phyloP scores from a whole-genome alignment of 1,140 invertebrate genomes.

The Choristoneura fumiferana region DNA sequence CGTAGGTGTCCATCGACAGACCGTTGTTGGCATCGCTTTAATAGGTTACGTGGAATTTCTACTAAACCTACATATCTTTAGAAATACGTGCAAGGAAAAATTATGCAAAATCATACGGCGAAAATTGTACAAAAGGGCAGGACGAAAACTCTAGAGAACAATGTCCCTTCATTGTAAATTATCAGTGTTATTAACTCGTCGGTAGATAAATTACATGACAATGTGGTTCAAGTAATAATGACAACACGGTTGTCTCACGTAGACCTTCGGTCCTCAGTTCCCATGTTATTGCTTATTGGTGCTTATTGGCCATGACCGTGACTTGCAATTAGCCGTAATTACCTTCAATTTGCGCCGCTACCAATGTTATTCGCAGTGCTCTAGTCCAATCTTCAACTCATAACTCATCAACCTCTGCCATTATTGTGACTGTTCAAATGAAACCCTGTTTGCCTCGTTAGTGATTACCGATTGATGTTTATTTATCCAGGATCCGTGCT shows the following conservation, averaged over 20 bases:
- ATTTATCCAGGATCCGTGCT: slow-evolving; percentile 17
- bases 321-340: slow-evolving; percentile 74
- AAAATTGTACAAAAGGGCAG: too few relatives aligned
- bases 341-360: slow-evolving; percentile 69
- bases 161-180: too few relatives aligned
- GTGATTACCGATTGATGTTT: slow-evolving; percentile 31
- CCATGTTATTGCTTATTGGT: slow-evolving; percentile 69
- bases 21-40: slow-evolving; percentile 68
- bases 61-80: slow-evolving; percentile 17
- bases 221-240: background rate
- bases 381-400: slow-evolving; percentile 48
- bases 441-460: slow-evolving; percentile 35
- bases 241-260: background rate
- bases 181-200: background rate
- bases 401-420: slow-evolving; percentile 39
- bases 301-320: slow-evolving; percentile 77
- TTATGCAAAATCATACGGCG: background rate
- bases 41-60: slow-evolving; percentile 57
- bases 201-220: slow-evolving; percentile 4
- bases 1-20: slow-evolving; percentile 58
- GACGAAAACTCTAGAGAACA: too few relatives aligned
- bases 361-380: slow-evolving; percentile 62
- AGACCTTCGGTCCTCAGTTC: slow-evolving; percentile 58
- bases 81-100: background rate
- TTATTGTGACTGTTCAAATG: slow-evolving; percentile 61